phyloP scores from a whole-genome alignment of 1,140 invertebrate genomes.

The Anastrepha ludens region DNA sequence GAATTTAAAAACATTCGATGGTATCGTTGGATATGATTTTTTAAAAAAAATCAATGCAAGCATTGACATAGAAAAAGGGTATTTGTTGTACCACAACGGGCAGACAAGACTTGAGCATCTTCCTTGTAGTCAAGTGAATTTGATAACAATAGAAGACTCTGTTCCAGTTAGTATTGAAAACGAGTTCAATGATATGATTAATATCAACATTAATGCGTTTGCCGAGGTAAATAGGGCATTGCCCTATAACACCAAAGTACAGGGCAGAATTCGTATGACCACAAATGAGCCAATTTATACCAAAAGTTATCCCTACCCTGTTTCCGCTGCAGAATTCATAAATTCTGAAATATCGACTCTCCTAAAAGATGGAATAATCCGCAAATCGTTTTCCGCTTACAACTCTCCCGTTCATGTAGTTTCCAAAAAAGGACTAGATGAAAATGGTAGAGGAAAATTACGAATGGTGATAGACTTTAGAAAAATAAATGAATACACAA shows the following conservation, averaged over 20 bases:
- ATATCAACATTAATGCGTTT: neutral
- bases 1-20: too few species aligned
- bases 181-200: neutral
- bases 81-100: too few species aligned
- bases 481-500: conserved; percentile 64
- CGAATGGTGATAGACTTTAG: conserved; percentile 66
- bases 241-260: conserved; percentile 51
- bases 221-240: too few species aligned
- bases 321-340: conserved; percentile 56
- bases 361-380: conserved; percentile 57
- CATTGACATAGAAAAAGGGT: neutral
- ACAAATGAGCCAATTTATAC: conserved; percentile 57
- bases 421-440: conserved; percentile 58
- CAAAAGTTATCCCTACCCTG: conserved; percentile 59
- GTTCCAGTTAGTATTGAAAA: neutral
- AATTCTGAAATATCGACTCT: conserved; percentile 57
- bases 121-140: too few species aligned
- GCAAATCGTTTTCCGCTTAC: conserved; percentile 55
- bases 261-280: conserved; percentile 49
- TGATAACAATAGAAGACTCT: conserved; percentile 13
- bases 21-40: neutral
- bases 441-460: conserved; percentile 57
- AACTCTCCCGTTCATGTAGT: conserved; percentile 60
- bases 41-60: neutral
- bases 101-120: too few species aligned